Evolutionary conservation across 2,113 vertebrate species (phyloP), one percentile per base, ranked within the genome.

Genomic region (Oryzias curvinotus): DNA sequence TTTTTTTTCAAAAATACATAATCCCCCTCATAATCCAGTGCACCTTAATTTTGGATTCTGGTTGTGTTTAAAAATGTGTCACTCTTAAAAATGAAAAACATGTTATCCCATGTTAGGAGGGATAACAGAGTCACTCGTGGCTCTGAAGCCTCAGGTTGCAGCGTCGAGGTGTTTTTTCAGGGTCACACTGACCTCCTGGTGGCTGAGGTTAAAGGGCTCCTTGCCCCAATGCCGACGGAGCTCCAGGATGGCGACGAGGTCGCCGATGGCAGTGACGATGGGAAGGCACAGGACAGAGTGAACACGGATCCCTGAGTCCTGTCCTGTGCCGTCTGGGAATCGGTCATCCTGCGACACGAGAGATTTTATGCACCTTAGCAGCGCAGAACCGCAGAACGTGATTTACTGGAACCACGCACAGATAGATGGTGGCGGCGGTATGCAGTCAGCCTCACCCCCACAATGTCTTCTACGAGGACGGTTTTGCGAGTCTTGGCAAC

Each of bases 271-370:
- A 57, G 96, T 98, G 86, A 98, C 92, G 68, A 99, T 96, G 45
- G 97, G 97, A 79, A 99, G 88, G 88, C 97, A 98, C 75, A 99
- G 93, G 78, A 96, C 97, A 82, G 97, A 99, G 88, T 97, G 94
- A 91, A 98, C 95, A 26, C 91, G 92, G 63, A 94, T 95, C 82
- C 95, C 96, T 82, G 95, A 96, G 85, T 97, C 94, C 89, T 97
- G 92, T 52, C 96, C 97, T 72, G 95, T 98, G 83, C 97, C 97
- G 83, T 94, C 92, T 63, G 96, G 97, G 87, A 99, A 98, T 57
- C 97, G 89, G 57, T 98, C 96, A 50, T 99, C 97, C 97, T 99
- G 81, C 36, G 72, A 75, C 26, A 63, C 46, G 64, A 47, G 30
- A 49, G 36, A 19, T 2, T 26, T 42, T 46, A 50, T 25, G 23